Evolutionary conservation across 2,888 invertebrate genomes (phyloP).

Genomic region (Smittia sp.): DNA sequence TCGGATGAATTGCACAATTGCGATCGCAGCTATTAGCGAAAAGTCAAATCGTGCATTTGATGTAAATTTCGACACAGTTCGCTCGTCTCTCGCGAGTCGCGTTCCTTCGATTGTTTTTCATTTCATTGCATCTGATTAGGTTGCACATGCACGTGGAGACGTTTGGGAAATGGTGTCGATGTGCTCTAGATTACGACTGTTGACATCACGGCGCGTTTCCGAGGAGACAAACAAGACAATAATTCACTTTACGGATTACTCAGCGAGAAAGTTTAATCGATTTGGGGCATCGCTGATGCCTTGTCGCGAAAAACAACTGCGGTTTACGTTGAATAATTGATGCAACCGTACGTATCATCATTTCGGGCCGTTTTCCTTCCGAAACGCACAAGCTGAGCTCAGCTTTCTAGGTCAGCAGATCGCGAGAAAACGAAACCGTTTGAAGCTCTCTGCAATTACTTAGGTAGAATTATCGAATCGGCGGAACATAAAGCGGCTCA

Average conservation of each 20-base stretch:
- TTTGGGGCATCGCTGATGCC: not conserved
- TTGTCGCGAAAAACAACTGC: not conserved
- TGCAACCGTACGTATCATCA: not conserved
- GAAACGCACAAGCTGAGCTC: no score
- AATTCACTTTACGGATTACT: not conserved
- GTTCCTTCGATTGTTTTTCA: not conserved
- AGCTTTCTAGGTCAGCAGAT: no score
- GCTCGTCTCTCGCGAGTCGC: not conserved
- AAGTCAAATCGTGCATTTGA: no score
- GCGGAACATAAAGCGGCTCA: no score
- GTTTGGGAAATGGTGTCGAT: not conserved
- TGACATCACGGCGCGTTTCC: not conserved
- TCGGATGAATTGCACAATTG: not conserved
- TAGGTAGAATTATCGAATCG: no score
- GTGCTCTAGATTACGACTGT: not conserved
- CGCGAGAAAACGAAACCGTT: no score
- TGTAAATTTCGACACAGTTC: no score
- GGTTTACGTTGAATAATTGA: not conserved
- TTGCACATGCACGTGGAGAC: not conserved
- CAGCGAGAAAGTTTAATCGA: not conserved
- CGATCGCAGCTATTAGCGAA: no score
- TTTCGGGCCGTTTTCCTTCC: no score
- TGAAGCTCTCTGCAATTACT: no score
- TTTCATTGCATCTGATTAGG: not conserved
- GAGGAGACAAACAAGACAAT: not conserved